A percentile compares a stretch with the other conserved stretches of the same genome.
phyloP scores from a whole-genome alignment of 2,888 invertebrate genomes.

The Drosophila prostipennis region DNA sequence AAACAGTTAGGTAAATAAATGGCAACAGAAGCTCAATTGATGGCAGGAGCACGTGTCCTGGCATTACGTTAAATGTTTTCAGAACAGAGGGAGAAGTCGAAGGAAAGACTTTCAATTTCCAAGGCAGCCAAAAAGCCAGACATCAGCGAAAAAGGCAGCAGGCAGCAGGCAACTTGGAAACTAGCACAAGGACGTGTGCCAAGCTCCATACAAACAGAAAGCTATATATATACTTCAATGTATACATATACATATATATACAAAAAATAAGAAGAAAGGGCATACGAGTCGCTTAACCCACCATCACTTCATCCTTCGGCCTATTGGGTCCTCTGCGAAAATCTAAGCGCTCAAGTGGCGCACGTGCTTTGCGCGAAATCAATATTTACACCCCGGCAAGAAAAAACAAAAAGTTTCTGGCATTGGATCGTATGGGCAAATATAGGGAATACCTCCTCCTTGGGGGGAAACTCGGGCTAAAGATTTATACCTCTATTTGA shows the following conservation, averaged over 20 bases:
- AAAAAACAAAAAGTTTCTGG: slow-evolving; percentile 37
- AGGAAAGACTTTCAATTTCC: slow-evolving; percentile 74
- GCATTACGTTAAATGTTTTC: slow-evolving; percentile 71
- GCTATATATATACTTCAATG: neutral
- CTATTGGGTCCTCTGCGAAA: slow-evolving; percentile 51
- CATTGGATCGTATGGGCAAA: slow-evolving; percentile 4
- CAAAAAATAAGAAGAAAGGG: slow-evolving; percentile 22
- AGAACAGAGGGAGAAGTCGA: slow-evolving; percentile 9
- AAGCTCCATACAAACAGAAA: slow-evolving; percentile 20
- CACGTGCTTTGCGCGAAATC: slow-evolving; percentile 75
- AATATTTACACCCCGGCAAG: slow-evolving; percentile 69
- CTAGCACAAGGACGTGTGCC: slow-evolving; percentile 76
- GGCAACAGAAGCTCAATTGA: slow-evolving; percentile 75
- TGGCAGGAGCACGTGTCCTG: slow-evolving; percentile 70
- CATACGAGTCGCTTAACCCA: slow-evolving; percentile 51
- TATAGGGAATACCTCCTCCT: neutral
- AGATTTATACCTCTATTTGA: slow-evolving; percentile 6
- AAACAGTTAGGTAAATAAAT: slow-evolving; percentile 71
- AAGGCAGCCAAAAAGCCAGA: slow-evolving; percentile 74
- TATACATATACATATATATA: slow-evolving; percentile 3
- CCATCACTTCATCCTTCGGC: slow-evolving; percentile 34
- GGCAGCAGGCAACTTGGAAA: slow-evolving; percentile 57
- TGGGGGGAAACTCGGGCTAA: neutral
- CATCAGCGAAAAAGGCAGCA: slow-evolving; percentile 69
- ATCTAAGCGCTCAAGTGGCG: slow-evolving; percentile 71